Base-by-base conservation (phyloP, 2,888 invertebrate species). In the Phymatocera aterrima region DNA sequence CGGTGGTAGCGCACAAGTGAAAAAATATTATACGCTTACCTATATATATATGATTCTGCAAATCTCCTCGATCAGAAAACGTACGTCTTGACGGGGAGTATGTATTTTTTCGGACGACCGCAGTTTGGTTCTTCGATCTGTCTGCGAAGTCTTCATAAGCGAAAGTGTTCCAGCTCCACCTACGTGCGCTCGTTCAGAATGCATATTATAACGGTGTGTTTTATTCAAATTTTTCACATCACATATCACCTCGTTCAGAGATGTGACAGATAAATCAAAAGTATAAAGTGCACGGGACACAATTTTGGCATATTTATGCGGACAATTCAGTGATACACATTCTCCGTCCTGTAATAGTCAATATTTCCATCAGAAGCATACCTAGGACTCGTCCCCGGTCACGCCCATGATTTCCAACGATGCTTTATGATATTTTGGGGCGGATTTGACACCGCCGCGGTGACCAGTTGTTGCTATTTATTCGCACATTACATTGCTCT, bases 341-440 rank as follows among this genome's bases (percentile, higher is more conserved):
- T 88, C 88, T 87, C 88, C 88, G 87, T 89, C 86, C 87, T 88
- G 88, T 90, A 88, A 90, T 88, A 90, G 90, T 90, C 90, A 90
- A 90, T 90, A 90, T 90, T 90, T 90, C 90, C 89, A 90, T 90
- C 90, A 90, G 88, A 89, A 90, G 88, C 90, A 90, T 88, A 88
- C 75, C 88, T 87, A 87, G 87, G 86, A 88, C 86, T 89, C 89
- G 88, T 88, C 88, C 89, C 88, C 57, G 54, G 75, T 75, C 88
- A 89, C 88, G 88, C 84, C 84, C 83, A 83, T 78, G 80, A 80
- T 78, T 79, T 84, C 86, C 87, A 82, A 79, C 81, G 84, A 86
- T 87, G 87, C 87, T 89, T 89, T 89, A 89, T 89, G 90, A 86
- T 88, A 87, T 87, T 89, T 88, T 87, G 85, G 89, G 84, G 84